Base-by-base conservation (phyloP, 2,888 invertebrate species). In the Anthrax anthrax region DNA sequence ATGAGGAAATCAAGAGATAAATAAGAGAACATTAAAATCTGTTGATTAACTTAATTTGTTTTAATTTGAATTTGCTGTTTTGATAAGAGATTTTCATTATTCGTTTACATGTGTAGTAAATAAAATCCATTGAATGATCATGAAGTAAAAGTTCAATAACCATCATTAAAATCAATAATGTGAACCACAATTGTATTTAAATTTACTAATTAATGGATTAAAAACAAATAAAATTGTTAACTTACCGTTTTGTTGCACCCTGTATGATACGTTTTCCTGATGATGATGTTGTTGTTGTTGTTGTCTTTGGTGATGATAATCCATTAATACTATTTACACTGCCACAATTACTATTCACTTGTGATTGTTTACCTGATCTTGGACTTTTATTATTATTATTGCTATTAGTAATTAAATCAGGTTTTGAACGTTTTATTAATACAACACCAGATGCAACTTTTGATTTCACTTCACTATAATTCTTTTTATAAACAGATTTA, bases 401-500 rank as follows among this genome's bases (percentile, higher is more conserved):
- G n/a, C n/a, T n/a, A n/a, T n/a, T n/a, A n/a, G n/a, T n/a, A n/a
- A n/a, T n/a, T 12, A 16, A 16, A 37, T 36, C 19, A 17, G 46
- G 32, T 42, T 27, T 23, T 19, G 42, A 32, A 18, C 46, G 42
- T 27, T 51, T 50, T 37, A 50, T 70, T 55, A 71, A 70, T 12
- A 72, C 69, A n/a, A n/a, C n/a, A 47, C 72, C 73, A 59, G 77
- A 75, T 53, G 75, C 74, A 50, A 89, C 82, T 68, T 87, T 84
- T 41, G 91, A 87, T 67, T 91, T 92, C 34, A 92, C 83, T 63
- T 92, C 90, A 67, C 85, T 87, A 54, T 80, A 71, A 54, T 81
- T 79, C 13, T 81, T 77, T 60, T 83, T 82, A 37, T 74, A 73
- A 56, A 85, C 83, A 43, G 70, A 75, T 56, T 80, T 78, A 50